Conservation (phyloP, 2,113 vertebrate species). For the Megaptera novaeangliae region DNA sequence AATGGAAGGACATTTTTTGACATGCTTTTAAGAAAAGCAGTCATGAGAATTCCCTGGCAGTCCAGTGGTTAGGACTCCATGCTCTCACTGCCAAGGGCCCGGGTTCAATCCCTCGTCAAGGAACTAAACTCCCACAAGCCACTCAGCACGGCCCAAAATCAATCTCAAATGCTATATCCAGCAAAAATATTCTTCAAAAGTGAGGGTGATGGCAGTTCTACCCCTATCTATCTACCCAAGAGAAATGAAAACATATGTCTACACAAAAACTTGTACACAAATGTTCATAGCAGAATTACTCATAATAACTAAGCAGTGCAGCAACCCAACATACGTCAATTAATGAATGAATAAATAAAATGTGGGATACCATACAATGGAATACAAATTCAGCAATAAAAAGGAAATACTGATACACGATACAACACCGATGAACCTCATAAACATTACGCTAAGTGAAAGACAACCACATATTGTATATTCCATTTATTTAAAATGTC, state of each 20-base stretch:
- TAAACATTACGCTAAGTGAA: neutral
- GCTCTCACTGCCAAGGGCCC: no score
- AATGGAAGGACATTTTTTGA: neutral
- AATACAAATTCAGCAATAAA: neutral
- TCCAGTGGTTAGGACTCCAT: no score
- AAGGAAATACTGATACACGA: neutral
- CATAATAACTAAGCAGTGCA: neutral
- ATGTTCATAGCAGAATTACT: neutral
- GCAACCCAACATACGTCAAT: neutral
- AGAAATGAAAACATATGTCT: neutral
- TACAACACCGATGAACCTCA: neutral
- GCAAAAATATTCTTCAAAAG: neutral
- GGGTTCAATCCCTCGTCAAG: no score
- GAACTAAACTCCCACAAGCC: no score
- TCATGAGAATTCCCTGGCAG: no score
- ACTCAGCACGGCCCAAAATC: no score
- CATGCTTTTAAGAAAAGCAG: neutral
- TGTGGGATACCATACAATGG: neutral
- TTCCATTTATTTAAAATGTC: neutral
- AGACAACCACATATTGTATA: neutral
- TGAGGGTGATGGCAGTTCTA: neutral
- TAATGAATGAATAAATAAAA: neutral
- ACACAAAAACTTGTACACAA: neutral
- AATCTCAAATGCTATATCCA: neutral
- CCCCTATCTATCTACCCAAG: neutral